phyloP scores from a whole-genome alignment of 2,113 vertebrate genomes.

The Xiphorhynchus elegans region DNA sequence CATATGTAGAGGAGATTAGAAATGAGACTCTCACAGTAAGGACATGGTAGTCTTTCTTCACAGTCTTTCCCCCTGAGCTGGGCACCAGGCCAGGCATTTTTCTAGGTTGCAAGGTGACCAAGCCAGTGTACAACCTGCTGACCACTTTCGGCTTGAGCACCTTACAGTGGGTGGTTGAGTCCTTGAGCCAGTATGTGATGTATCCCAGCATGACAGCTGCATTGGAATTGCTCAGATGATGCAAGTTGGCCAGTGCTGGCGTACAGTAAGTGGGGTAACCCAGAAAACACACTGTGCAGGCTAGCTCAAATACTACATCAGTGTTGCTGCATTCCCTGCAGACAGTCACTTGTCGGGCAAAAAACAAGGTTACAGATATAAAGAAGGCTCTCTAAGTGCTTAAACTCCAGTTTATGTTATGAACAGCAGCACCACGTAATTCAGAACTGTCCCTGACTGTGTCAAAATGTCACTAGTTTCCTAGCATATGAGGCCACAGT shows the following conservation, averaged over 20 bases:
- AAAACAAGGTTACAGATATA: conserved; percentile 51
- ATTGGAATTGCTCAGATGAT: not conserved
- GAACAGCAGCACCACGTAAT: conserved; percentile 40
- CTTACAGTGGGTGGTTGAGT: not conserved
- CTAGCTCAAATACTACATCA: not conserved
- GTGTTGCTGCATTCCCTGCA: not conserved
- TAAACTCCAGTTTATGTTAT: conserved; percentile 53
- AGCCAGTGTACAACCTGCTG: not conserved
- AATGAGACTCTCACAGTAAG: not conserved
- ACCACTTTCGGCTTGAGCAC: not conserved
- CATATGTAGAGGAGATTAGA: not conserved
- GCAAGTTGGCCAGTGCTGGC: not conserved
- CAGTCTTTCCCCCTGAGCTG: not conserved
- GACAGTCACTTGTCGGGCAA: conserved; percentile 40
- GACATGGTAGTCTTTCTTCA: not conserved
- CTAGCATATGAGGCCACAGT: conserved; percentile 42
- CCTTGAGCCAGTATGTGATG: not conserved
- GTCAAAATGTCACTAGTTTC: conserved; percentile 64
- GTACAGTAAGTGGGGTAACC: not conserved
- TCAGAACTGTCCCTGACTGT: conserved; percentile 52
- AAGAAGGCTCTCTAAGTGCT: conserved; percentile 24
- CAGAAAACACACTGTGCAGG: not conserved
- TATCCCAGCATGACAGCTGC: not conserved
- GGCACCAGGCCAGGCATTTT: not conserved
- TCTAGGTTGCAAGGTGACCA: not conserved